Conservation (phyloP, 2,888 invertebrate genomes). For the Orchesella flavescens region DNA sequence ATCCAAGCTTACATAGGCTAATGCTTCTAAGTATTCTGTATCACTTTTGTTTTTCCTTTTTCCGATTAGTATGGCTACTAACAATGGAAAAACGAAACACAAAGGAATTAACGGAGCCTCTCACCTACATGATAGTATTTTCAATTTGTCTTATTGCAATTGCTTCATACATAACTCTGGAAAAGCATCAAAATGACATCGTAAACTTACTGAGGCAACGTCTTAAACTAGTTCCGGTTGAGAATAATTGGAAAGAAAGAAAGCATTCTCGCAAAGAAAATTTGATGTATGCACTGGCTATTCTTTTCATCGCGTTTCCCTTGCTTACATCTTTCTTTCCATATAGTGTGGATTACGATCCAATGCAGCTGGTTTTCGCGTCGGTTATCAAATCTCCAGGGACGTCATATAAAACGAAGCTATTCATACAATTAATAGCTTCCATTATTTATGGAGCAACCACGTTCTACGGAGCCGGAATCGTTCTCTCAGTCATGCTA, state of each 20-base stretch:
- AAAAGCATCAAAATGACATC: neutral
- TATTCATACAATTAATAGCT: neutral
- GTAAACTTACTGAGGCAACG: neutral
- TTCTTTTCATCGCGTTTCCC: neutral
- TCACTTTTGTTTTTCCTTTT: neutral
- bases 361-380: neutral
- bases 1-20: neutral
- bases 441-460: neutral
- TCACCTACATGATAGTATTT: neutral
- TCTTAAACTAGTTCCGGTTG: neutral
- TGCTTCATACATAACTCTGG: neutral
- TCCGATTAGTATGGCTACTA: neutral
- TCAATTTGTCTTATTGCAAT: neutral
- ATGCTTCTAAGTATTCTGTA: neutral
- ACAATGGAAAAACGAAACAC: neutral
- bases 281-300: neutral
- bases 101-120: neutral
- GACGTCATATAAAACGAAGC: neutral
- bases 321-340: neutral
- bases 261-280: neutral
- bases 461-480: neutral
- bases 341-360: neutral
- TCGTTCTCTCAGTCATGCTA: neutral
- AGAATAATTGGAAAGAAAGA: neutral
- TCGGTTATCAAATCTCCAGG: neutral